These are phyloP conservation scores for Sebastes baramenuke DNA, from an alignment of 2,797 vertebrate genomes.

Conservation along the genomic window DNA sequence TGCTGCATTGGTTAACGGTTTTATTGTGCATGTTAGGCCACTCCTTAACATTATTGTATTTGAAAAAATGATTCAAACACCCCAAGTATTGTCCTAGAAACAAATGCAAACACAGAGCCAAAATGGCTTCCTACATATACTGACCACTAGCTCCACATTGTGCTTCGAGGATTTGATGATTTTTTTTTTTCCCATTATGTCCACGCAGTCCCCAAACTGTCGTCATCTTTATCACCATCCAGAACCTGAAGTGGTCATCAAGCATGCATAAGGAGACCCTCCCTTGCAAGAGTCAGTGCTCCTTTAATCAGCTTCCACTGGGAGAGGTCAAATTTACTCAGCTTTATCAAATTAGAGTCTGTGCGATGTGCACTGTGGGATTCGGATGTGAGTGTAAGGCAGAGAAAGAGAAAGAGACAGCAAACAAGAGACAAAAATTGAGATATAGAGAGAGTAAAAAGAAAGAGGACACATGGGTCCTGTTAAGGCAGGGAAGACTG, in stretches of 20 bases:
- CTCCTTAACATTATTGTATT: conserved; percentile 1
- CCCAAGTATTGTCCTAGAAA: neutral
- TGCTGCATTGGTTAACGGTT: conserved; percentile 23
- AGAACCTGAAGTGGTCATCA: conserved; percentile 24
- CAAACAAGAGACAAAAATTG: neutral
- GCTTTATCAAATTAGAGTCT: conserved; percentile 45
- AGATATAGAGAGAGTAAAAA: neutral
- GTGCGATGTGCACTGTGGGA: conserved; percentile 18
- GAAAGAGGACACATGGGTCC: conserved; percentile 7
- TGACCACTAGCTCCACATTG: neutral
- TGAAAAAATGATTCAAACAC: conserved; percentile 4
- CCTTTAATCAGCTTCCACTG: conserved; percentile 40
- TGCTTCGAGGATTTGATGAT: neutral
- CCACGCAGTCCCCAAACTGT: conserved; percentile 9
- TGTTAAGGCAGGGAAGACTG: neutral
- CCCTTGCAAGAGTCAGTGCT: conserved; percentile 27
- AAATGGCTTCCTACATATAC: neutral
- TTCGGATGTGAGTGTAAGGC: neutral
- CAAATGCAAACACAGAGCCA: neutral
- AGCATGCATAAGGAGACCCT: conserved; percentile 18
- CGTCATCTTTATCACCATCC: conserved; percentile 24
- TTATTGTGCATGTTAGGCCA: conserved; percentile 15
- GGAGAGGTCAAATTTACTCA: conserved; percentile 45
- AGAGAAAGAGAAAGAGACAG: neutral
- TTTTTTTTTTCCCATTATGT: neutral